Evolutionary conservation across 2,113 vertebrate genomes (phyloP).

Genomic region (Pseudorhombus dupliciocellatus): DNA sequence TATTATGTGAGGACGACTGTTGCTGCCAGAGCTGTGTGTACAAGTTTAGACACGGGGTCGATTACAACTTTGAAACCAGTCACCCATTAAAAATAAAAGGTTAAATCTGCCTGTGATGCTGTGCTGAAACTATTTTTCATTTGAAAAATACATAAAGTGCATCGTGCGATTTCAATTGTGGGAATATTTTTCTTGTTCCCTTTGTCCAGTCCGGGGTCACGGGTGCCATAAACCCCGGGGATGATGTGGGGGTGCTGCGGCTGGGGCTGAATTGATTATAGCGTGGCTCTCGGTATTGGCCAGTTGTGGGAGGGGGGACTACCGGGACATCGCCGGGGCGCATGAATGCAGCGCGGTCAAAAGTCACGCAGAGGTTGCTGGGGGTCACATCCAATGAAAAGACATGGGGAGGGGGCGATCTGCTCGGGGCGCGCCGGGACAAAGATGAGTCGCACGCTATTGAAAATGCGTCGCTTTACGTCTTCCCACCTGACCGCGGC

Average conservation of each 20-base stretch:
- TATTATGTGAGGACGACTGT: slow-evolving; percentile 20
- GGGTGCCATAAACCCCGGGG: slow-evolving; percentile 54
- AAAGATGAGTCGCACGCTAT: slow-evolving; percentile 63
- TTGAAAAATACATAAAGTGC: slow-evolving; percentile 39
- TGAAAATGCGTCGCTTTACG: slow-evolving; percentile 69
- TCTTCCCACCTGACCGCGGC: slow-evolving; percentile 78
- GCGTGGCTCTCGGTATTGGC: slow-evolving; percentile 65
- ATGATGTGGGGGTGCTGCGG: slow-evolving; percentile 10
- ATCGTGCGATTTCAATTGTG: slow-evolving; percentile 49
- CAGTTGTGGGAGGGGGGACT: slow-evolving; percentile 46
- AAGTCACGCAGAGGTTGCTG: slow-evolving; percentile 78
- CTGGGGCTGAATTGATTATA: slow-evolving; percentile 71
- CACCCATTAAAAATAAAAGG: slow-evolving; percentile 57
- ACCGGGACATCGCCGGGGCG: slow-evolving; percentile 42
- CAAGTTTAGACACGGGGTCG: slow-evolving; percentile 18
- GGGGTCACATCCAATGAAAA: slow-evolving; percentile 78
- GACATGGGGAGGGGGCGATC: slow-evolving; percentile 56
- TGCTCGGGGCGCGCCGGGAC: slow-evolving; percentile 45
- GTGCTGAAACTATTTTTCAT: neutral
- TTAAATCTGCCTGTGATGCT: slow-evolving; percentile 8
- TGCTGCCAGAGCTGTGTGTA: slow-evolving; percentile 15
- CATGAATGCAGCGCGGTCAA: slow-evolving; percentile 79
- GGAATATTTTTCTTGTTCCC: slow-evolving; percentile 50
- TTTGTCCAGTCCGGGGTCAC: slow-evolving; percentile 60
- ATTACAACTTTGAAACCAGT: slow-evolving; percentile 20